Conservation (phyloP, 1,140 invertebrate genomes). For the Brachionus manjavacas region DNA sequence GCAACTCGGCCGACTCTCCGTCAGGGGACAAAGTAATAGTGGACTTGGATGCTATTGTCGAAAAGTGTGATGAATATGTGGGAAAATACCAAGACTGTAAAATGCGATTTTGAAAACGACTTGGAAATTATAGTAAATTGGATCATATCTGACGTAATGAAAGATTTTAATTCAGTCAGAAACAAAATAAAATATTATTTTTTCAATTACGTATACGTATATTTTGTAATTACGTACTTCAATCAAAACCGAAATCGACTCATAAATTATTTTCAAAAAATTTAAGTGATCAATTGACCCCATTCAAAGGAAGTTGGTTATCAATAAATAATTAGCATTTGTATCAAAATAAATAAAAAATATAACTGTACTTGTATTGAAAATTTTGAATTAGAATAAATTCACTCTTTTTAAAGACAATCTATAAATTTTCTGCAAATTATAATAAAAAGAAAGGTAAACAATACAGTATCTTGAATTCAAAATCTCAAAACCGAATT, state of each 20-base stretch:
- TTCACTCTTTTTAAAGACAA: neutral
- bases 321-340: neutral
- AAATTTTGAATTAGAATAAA: neutral
- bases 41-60: conserved; percentile 36
- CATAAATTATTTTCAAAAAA: neutral
- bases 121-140: conserved; percentile 55
- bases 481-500: neutral
- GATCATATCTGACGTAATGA: conserved; percentile 52
- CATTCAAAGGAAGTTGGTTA: neutral
- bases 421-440: neutral
- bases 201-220: neutral
- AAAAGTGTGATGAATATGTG: conserved; percentile 41
- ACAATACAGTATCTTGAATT: neutral
- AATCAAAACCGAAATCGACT: neutral
- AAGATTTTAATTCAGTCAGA: conserved; percentile 43
- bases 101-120: conserved; percentile 52
- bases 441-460: neutral
- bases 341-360: neutral
- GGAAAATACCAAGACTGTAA: conserved; percentile 43
- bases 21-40: neutral
- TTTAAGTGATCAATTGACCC: neutral
- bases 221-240: too few species aligned
- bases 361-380: neutral
- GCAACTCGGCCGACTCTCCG: neutral
- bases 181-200: neutral